Base-by-base conservation (phyloP, 2,797 vertebrate species). In the Scolopax rusticola region DNA sequence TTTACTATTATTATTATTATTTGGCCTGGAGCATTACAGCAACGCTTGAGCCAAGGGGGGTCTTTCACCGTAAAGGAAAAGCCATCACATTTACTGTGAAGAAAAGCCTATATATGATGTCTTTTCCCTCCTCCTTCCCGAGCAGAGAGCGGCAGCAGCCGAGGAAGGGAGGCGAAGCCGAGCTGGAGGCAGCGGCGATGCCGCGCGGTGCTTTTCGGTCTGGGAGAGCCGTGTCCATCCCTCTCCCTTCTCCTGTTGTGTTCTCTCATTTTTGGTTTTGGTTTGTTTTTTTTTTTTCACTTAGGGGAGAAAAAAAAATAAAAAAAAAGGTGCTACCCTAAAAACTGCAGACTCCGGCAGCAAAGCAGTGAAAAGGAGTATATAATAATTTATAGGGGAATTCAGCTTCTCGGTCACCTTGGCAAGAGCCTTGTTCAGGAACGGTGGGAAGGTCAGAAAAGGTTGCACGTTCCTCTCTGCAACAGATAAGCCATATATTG, bases 1-100 rank as follows among this genome's bases (percentile, higher is more conserved):
- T 47, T 47, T 47, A 17, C 36, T 36, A 36, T 36, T 36, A 15
- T 16, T 64, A 6, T 47, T 82, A 36, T 61, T 45, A 71, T n/a
- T 83, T 30, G n/a, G 86, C 96, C 71, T 43, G 87, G 93, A 77
- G 89, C 43, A 12, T 84, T 71, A 51, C 38, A 38, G 71, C 64
- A 75, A 40, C 1, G 17, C 83, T 92, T 75, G 79, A 96, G 68
- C 92, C 59, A n/a, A 84, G 73, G 92, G 61, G 74, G 16, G 54
- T 40, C 70, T 75, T 76, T 80, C 87, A 60, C 75, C 83, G 2
- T 18, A 16, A 43, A 74, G 95, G 93, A 90, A 89, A 84, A 79
- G 93, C 51, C 51, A 87, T 87, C 94, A 83, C 95, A 78, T 92
- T 96, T 81, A 96, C 97, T 97, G 97, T 98, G 98, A 98, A 98